phyloP scores from a whole-genome alignment of 2,113 vertebrate species.

The Thomomys bottae region DNA sequence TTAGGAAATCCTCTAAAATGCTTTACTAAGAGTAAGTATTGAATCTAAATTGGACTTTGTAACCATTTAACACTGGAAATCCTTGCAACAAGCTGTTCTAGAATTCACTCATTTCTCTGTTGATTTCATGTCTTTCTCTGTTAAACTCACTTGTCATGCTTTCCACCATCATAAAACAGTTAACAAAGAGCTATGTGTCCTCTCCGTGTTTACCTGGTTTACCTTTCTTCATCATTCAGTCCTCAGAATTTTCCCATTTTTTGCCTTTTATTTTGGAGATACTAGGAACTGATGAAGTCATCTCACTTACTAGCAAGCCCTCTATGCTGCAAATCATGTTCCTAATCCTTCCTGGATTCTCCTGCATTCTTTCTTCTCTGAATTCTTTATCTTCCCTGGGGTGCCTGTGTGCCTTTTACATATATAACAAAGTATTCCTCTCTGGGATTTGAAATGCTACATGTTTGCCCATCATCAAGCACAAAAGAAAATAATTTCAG shows the following conservation, averaged over 20 bases:
- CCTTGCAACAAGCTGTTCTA: constrained; percentile 18
- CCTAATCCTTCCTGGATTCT: too few species aligned
- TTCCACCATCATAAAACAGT: background rate
- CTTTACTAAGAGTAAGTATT: constrained; percentile 51
- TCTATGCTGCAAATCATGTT: too few species aligned
- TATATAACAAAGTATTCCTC: background rate
- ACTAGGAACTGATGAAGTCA: too few species aligned
- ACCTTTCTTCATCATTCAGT: background rate
- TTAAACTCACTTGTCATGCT: constrained; percentile 18
- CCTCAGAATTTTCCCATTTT: background rate
- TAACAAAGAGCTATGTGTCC: background rate
- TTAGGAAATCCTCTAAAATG: background rate
- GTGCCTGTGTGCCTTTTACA: background rate
- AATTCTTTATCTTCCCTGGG: background rate
- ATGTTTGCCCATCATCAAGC: background rate
- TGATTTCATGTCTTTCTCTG: constrained; percentile 9
- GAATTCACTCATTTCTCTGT: background rate
- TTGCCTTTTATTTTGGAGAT: too few species aligned
- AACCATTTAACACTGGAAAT: constrained; percentile 25
- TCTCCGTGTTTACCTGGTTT: background rate
- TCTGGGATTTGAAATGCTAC: background rate
- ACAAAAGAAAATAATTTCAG: background rate
- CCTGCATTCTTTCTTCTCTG: background rate
- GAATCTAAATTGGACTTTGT: constrained; percentile 50
- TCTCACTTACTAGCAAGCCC: too few species aligned